A percentile compares a stretch with the other conserved stretches of the same genome.
Conservation (phyloP, 2,797 vertebrate species). For the Coregonus sp. region DNA sequence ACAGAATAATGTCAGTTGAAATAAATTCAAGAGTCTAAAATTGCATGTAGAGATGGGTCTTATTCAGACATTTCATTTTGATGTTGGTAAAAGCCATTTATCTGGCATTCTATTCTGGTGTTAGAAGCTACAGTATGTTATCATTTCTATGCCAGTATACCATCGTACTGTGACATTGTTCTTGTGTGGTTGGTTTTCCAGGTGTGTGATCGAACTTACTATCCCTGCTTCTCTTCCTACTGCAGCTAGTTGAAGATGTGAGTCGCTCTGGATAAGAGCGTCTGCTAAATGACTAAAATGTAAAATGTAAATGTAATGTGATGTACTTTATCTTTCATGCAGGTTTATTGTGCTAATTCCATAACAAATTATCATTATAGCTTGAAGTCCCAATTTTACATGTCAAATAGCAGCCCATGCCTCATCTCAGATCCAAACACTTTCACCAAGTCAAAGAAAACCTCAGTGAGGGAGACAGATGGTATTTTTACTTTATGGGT, state of each 20-base stretch:
- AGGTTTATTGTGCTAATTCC: not conserved
- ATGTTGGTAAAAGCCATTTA: not conserved
- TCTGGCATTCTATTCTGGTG: not conserved
- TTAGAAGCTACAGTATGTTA: not conserved
- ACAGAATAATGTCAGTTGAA: not conserved
- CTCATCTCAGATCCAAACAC: not conserved
- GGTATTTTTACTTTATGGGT: not conserved
- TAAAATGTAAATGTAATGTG: no score
- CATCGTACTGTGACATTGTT: slow-evolving; percentile 52
- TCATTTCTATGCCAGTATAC: not conserved
- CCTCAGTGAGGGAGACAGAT: not conserved
- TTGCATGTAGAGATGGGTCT: not conserved
- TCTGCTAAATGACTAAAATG: no score
- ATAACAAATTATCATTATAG: not conserved
- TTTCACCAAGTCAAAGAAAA: not conserved
- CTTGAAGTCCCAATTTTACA: not conserved
- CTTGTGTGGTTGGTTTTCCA: slow-evolving; percentile 20
- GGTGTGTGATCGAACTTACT: not conserved
- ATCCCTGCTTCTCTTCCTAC: slow-evolving; percentile 12
- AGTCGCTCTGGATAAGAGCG: no score
- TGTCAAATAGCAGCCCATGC: not conserved
- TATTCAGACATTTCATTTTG: not conserved
- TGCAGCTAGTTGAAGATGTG: slow-evolving; percentile 11
- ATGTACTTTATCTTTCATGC: not conserved
- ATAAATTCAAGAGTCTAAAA: not conserved